Base-by-base conservation (phyloP, 1,140 invertebrate genomes). In the Euwallacea fornicatus region DNA sequence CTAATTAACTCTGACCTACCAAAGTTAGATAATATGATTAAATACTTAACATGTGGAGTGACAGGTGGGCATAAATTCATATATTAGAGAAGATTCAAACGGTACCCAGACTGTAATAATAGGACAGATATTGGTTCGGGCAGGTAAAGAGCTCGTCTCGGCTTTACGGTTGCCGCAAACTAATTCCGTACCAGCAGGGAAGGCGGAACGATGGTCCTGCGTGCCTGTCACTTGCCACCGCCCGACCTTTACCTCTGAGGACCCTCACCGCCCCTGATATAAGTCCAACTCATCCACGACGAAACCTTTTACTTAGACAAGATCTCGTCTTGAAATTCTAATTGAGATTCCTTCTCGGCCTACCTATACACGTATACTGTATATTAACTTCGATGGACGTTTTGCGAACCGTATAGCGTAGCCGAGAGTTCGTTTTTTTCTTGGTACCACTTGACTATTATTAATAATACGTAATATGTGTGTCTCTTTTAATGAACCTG, bases 191-290 rank as follows among this genome's bases (percentile, higher is more conserved):
- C 75, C 75, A 75, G 72, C 76, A 77, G 72, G 72, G 73, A 76
- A 74, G 77, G 75, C 76, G 76, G 76, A 76, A 69, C 75, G 72
- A 71, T 68, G 74, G 77, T 73, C 77, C 76, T 77, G 77, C 77
- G 76, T 78, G 77, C 76, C 77, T 78, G 77, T 78, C 77, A 78
- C 77, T 77, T 78, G 77, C 77, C 77, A 78, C 77, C 73, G 76
- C 74, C 73, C 77, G 77, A 73, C 77, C 76, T 78, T 76, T 74
- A 78, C 77, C 77, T 75, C 70, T 50, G 65, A 64, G 69, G 73
- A 76, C 76, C 76, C 72, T 73, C 72, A 74, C 76, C 74, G 74
- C 76, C 77, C 77, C 76, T 74, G 73, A 76, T 72, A 73, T 69
- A 72, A 71, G 73, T 73, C 76, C 72, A 72, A 73, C 74, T 75